Conservation (phyloP, 2,797 vertebrate genomes). For the Florisuga fusca region DNA sequence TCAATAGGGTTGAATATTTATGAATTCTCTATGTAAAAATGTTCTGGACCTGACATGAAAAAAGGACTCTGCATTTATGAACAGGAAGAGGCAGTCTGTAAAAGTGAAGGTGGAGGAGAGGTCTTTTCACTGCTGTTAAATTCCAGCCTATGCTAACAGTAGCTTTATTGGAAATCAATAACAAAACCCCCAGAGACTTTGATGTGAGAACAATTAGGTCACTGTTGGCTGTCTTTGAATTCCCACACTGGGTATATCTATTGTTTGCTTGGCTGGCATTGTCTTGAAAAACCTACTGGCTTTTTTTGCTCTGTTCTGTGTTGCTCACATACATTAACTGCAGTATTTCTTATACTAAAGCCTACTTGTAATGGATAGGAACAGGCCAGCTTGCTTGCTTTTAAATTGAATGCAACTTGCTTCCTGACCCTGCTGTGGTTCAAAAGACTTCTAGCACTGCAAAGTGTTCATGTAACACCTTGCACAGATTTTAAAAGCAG, state of each 20-base stretch:
- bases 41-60: neutral
- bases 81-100: neutral
- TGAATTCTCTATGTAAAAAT: neutral
- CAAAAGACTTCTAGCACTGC: neutral
- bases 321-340: neutral
- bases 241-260: neutral
- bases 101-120: conserved; percentile 26
- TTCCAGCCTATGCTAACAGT: neutral
- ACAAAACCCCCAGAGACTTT: neutral
- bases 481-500: neutral
- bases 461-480: neutral
- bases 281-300: neutral
- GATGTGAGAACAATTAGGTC: conserved; percentile 2
- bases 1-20: conserved; percentile 12
- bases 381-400: neutral
- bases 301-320: neutral
- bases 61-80: neutral
- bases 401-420: neutral
- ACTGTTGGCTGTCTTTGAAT: conserved; percentile 40
- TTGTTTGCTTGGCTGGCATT: neutral
- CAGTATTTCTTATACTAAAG: neutral
- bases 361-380: neutral
- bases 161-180: conserved; percentile 43
- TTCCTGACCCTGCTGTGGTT: neutral
- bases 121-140: neutral